phyloP scores from a whole-genome alignment of 2,888 invertebrate species.

The Drosophila atripex region DNA sequence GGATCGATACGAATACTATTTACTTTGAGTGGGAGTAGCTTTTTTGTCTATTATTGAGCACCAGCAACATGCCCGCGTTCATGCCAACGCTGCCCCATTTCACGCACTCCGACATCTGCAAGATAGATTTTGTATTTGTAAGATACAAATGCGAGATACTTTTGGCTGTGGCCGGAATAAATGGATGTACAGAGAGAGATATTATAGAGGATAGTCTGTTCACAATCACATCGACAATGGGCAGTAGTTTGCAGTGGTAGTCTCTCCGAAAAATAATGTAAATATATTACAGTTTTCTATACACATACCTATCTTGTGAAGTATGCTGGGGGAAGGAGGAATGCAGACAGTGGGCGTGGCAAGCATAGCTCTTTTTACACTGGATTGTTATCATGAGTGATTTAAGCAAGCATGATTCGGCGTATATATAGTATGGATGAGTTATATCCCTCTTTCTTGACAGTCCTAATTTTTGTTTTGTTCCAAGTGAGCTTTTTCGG shows the following conservation, averaged over 20 bases:
- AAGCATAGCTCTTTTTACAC: background rate
- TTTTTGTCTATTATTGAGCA: conserved; percentile 85
- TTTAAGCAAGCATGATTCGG: conserved; percentile 6
- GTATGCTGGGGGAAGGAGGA: background rate
- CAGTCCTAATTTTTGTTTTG: conserved; percentile 7
- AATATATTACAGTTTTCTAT: background rate
- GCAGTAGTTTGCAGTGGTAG: background rate
- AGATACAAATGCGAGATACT: conserved; percentile 34
- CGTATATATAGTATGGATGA: background rate
- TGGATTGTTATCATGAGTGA: background rate
- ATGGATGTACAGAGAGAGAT: conserved; percentile 14
- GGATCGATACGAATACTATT: conserved; percentile 25
- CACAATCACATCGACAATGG: background rate
- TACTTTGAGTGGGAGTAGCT: conserved; percentile 67
- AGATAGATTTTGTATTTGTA: conserved; percentile 82
- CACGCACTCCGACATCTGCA: conserved; percentile 89
- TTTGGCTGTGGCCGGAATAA: conserved; percentile 1
- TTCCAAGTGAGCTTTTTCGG: conserved; percentile 13
- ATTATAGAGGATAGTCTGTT: background rate
- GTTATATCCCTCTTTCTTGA: background rate
- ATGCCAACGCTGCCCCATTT: conserved; percentile 90
- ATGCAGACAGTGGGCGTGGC: conserved; percentile 1
- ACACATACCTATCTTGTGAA: background rate
- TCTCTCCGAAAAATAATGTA: background rate
- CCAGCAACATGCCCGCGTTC: conserved; percentile 88